These are phyloP conservation scores for Aphelinus atriplicis DNA, from an alignment of 1,140 invertebrate genomes.

Conservation along the genomic window DNA sequence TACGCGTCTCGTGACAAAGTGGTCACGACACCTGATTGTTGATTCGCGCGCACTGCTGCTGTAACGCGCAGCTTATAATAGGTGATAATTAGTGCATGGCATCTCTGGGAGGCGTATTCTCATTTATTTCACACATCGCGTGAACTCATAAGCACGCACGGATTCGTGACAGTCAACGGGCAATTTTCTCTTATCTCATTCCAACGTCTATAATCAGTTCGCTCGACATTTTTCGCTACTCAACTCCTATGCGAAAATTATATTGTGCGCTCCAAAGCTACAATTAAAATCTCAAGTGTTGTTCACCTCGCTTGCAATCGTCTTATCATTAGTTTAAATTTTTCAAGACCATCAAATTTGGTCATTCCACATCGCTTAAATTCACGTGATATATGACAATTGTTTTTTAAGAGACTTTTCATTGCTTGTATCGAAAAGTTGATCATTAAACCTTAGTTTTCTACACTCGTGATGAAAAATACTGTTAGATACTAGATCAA, in stretches of 20 bases:
- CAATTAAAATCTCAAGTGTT: conserved; percentile 15
- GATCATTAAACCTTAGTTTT: no score
- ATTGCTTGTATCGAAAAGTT: no score
- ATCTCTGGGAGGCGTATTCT: conserved; percentile 40
- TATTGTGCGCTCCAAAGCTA: background rate
- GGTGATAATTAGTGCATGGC: conserved; percentile 41
- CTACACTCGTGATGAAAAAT: no score
- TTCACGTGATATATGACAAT: no score
- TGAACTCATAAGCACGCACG: conserved; percentile 28
- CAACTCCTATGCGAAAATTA: background rate
- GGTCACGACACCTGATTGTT: conserved; percentile 43
- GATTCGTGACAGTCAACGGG: conserved; percentile 41
- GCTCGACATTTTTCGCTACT: background rate
- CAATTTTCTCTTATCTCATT: conserved; percentile 4
- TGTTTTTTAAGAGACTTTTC: no score
- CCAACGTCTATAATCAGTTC: background rate
- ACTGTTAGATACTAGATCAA: no score
- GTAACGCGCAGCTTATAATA: conserved; percentile 22
- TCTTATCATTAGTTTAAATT: no score
- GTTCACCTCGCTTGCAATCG: no score
- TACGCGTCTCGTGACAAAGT: conserved; percentile 44
- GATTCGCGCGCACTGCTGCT: background rate
- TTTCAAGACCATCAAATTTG: no score
- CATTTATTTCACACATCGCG: conserved; percentile 43
- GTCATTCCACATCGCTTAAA: no score